Conservation (phyloP, 2,888 invertebrate genomes). For the Rhamnusium bicolor region DNA sequence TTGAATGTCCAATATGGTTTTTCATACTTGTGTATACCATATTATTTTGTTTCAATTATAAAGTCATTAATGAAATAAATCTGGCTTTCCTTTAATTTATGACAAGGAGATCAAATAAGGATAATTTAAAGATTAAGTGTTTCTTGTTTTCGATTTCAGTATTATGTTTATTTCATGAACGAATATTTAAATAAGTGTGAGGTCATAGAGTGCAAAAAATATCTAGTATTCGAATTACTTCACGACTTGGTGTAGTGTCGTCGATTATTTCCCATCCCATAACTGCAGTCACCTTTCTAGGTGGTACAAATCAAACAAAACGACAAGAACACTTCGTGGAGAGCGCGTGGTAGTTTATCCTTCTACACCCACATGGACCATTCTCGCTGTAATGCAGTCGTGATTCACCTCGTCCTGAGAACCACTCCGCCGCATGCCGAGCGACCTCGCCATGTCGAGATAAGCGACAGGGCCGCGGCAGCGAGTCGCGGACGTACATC, state of each 20-base stretch:
- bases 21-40: too few species aligned
- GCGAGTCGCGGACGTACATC: constrained; percentile 46
- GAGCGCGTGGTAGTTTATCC: constrained; percentile 48
- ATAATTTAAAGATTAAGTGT: too few species aligned
- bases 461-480: constrained; percentile 38
- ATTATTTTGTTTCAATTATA: too few species aligned
- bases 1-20: too few species aligned
- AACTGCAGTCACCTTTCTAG: constrained; percentile 39
- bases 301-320: constrained; percentile 45
- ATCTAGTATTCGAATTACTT: constrained; percentile 9
- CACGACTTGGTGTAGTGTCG: constrained; percentile 14
- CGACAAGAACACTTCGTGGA: constrained; percentile 27
- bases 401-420: constrained; percentile 38
- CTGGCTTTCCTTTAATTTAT: too few species aligned
- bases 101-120: too few species aligned
- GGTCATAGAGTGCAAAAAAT: neutral
- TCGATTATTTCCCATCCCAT: constrained; percentile 24
- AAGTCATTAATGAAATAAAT: too few species aligned
- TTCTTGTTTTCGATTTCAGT: too few species aligned
- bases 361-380: constrained; percentile 44
- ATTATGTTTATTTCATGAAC: too few species aligned
- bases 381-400: constrained; percentile 30
- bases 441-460: constrained; percentile 41
- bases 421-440: constrained; percentile 35
- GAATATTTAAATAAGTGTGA: too few species aligned